Evolutionary conservation across 1,140 invertebrate genomes (phyloP).

Genomic region (Calephelis nemesis): DNA sequence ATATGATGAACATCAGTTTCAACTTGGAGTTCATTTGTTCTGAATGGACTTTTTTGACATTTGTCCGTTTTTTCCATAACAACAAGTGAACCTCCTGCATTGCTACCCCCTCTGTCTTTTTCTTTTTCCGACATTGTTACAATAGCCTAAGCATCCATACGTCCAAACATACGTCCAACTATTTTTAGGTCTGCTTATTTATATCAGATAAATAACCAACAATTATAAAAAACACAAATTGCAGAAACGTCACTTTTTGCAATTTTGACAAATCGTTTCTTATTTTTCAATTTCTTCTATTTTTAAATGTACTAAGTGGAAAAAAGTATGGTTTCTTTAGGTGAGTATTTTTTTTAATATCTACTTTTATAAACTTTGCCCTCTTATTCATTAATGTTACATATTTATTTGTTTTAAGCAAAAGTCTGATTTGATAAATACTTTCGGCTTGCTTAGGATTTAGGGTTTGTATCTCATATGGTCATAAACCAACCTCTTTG

Average conservation of each 20-base stretch:
- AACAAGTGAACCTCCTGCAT: slow-evolving; percentile 39
- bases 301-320: slow-evolving; percentile 47
- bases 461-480: too few relatives aligned
- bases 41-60: slow-evolving; percentile 42
- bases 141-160: slow-evolving; percentile 58
- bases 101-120: slow-evolving; percentile 40
- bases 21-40: slow-evolving; percentile 44
- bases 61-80: slow-evolving; percentile 42
- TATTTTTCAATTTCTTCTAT: slow-evolving; percentile 60
- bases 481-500: too few relatives aligned
- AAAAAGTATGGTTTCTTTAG: slow-evolving; percentile 12
- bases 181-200: slow-evolving; percentile 45
- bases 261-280: slow-evolving; percentile 66
- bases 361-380: not conserved
- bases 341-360: not conserved
- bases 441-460: too few relatives aligned
- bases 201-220: slow-evolving; percentile 43
- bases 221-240: slow-evolving; percentile 59
- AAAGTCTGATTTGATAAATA: too few relatives aligned
- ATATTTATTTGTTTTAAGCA: not conserved
- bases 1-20: slow-evolving; percentile 49
- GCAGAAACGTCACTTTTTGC: slow-evolving; percentile 61
- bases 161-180: slow-evolving; percentile 47
- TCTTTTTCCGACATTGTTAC: slow-evolving; percentile 63
- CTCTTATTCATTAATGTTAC: not conserved